phyloP scores from a whole-genome alignment of 2,113 vertebrate species.

The Mixornis gularis region DNA sequence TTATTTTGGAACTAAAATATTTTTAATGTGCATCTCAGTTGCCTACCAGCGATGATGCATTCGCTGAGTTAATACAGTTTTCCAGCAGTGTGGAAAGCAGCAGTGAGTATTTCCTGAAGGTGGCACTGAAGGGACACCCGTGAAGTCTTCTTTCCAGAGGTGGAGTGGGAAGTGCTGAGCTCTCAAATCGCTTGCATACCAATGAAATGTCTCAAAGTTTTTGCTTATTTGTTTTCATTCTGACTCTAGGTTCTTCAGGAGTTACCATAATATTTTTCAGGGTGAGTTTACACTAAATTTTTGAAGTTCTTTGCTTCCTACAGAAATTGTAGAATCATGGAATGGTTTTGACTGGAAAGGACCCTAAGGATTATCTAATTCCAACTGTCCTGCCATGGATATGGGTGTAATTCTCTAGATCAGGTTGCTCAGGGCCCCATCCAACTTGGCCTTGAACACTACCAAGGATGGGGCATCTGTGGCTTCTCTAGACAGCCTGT shows the following conservation, averaged over 20 bases:
- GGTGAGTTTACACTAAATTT: neutral
- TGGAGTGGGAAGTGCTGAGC: neutral
- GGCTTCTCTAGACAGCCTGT: neutral
- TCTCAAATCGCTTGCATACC: conserved; percentile 24
- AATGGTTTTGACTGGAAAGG: neutral
- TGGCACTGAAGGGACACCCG: conserved; percentile 63
- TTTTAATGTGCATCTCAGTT: neutral
- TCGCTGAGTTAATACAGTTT: neutral
- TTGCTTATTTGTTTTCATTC: conserved; percentile 32
- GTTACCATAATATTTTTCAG: conserved; percentile 6
- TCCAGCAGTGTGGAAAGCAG: neutral
- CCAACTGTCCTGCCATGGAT: neutral
- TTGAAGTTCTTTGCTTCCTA: neutral
- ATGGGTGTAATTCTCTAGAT: neutral
- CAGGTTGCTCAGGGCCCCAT: neutral
- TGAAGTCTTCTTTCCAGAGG: neutral
- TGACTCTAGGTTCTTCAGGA: neutral
- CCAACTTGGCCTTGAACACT: neutral
- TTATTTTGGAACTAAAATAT: neutral
- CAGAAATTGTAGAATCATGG: neutral
- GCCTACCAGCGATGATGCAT: neutral
- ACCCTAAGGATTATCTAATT: neutral
- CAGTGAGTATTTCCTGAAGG: conserved; percentile 50
- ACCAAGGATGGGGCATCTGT: neutral
- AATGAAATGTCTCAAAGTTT: neutral